A percentile compares a stretch with the other conserved stretches of the same genome.
phyloP scores from a whole-genome alignment of 2,888 invertebrate genomes.

The Parnassius glacialis region DNA sequence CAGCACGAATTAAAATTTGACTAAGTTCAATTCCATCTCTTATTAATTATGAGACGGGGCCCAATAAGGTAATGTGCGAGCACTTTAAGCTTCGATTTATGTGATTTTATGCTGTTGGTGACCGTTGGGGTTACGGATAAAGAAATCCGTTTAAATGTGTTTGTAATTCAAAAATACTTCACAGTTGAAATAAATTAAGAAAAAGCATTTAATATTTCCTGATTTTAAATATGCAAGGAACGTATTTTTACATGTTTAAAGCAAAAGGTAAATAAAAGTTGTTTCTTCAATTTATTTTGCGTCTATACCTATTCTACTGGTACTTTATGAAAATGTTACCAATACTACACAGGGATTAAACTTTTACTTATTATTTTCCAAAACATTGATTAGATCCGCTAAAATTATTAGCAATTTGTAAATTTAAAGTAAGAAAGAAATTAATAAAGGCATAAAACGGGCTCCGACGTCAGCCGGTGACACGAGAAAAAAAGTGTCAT shows the following conservation, averaged over 20 bases:
- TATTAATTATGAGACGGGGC: constrained; percentile 19
- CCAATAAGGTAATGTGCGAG: constrained; percentile 5
- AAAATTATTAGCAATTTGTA: neutral
- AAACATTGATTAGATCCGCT: neutral
- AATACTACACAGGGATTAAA: neutral
- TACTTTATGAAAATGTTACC: no score
- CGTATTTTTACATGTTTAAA: no score
- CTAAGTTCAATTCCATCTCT: constrained; percentile 16
- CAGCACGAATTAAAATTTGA: constrained; percentile 23
- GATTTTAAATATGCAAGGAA: no score
- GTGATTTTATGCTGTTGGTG: constrained; percentile 15
- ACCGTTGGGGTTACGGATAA: constrained; percentile 4
- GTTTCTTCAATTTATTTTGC: no score
- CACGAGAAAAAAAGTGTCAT: constrained; percentile 57
- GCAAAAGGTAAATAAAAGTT: no score
- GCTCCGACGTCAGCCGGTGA: constrained; percentile 40
- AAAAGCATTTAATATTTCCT: neutral
- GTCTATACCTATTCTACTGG: no score
- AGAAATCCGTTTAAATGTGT: constrained; percentile 5
- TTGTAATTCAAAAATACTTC: constrained; percentile 3
- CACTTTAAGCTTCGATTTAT: constrained; percentile 17
- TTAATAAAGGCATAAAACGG: constrained; percentile 33
- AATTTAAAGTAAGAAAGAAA: neutral
- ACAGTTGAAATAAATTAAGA: neutral
- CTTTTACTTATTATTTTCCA: no score